Conservation (phyloP, 2,797 vertebrate species). For the Pelodytes ibericus region DNA sequence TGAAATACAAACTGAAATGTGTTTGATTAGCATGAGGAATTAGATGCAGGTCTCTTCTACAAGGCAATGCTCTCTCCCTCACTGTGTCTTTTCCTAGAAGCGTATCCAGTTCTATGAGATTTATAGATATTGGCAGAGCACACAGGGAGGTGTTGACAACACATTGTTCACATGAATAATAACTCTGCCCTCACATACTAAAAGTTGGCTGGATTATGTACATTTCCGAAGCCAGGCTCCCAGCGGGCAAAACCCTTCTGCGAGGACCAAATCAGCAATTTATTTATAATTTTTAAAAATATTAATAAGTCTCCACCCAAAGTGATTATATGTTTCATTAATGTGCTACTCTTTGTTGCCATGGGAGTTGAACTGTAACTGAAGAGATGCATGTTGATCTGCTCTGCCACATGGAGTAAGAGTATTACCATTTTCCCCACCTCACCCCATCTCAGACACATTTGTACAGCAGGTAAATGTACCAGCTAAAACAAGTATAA, state of each 20-base stretch:
- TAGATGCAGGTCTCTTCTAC: not conserved
- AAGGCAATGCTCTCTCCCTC: not conserved
- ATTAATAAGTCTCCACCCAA: too few species aligned
- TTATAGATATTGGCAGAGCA: constrained; percentile 42
- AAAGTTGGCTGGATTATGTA: constrained; percentile 36
- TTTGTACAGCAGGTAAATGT: too few species aligned
- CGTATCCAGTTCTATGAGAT: constrained; percentile 28
- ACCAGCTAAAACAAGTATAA: too few species aligned
- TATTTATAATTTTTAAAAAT: too few species aligned
- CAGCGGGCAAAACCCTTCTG: constrained; percentile 25
- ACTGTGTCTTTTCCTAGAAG: constrained; percentile 34
- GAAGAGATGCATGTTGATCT: too few species aligned
- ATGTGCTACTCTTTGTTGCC: too few species aligned
- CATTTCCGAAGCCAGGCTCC: constrained; percentile 43
- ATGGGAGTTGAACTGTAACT: too few species aligned
- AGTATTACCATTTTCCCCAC: too few species aligned
- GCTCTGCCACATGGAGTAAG: too few species aligned
- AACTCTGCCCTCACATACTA: constrained; percentile 34
- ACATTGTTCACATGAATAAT: constrained; percentile 45
- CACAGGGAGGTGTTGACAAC: constrained; percentile 23
- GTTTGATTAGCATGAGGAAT: not conserved
- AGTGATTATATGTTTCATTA: too few species aligned
- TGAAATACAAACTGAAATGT: not conserved
- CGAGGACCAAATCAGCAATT: not conserved
- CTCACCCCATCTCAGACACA: too few species aligned